Evolutionary conservation across 2,888 invertebrate species (phyloP).

Genomic region (Trileptium ribeirensis): DNA sequence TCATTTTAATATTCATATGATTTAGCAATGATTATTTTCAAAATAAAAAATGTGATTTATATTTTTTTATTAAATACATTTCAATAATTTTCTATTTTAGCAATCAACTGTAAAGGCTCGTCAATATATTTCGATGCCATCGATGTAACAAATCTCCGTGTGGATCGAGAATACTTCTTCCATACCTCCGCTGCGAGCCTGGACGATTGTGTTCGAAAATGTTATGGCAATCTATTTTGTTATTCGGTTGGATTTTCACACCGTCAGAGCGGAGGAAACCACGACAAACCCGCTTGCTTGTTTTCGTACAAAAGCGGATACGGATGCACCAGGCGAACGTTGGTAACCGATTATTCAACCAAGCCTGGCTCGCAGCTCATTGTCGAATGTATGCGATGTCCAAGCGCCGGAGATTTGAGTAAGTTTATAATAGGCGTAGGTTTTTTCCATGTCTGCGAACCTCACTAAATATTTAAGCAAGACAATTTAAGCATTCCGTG

Average conservation of each 20-base stretch:
- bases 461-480: too few relatives aligned
- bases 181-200: conserved; percentile 2
- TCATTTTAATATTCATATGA: too few relatives aligned
- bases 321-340: neutral
- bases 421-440: too few relatives aligned
- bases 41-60: too few relatives aligned
- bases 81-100: neutral
- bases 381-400: conserved; percentile 19
- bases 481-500: too few relatives aligned
- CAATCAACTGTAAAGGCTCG: neutral
- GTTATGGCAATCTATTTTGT: conserved; percentile 22
- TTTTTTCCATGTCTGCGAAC: too few relatives aligned
- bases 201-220: conserved; percentile 14
- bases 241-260: conserved; percentile 11
- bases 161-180: conserved; percentile 8
- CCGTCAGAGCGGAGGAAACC: neutral
- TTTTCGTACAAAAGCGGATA: conserved; percentile 16
- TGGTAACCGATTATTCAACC: neutral
- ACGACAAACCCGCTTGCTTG: neutral
- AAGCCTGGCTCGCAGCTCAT: neutral
- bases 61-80: too few relatives aligned
- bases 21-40: too few relatives aligned
- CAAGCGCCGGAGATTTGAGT: conserved; percentile 12
- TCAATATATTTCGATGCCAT: neutral
- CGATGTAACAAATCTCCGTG: neutral